Evolutionary conservation across 2,113 vertebrate species (phyloP).

Genomic region (Tragulus kanchil): DNA sequence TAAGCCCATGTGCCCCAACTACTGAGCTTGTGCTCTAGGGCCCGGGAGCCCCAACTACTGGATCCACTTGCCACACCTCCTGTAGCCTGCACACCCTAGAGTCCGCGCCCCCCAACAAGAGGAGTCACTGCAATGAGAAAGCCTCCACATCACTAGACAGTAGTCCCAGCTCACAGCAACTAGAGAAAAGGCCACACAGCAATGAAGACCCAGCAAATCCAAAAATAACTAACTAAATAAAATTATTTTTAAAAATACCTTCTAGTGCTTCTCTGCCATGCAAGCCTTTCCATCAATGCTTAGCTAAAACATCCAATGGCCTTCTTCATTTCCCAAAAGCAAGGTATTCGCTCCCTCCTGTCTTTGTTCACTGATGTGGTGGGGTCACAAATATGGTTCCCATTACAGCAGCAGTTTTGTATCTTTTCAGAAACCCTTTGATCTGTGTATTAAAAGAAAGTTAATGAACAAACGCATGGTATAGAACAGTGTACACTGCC

Average conservation of each 20-base stretch:
- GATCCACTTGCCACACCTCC: too few relatives aligned
- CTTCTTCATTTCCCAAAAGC: constrained; percentile 22
- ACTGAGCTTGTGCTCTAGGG: background rate
- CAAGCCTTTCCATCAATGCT: background rate
- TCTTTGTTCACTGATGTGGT: background rate
- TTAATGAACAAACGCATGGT: constrained; percentile 19
- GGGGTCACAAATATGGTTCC: background rate
- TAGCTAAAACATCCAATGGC: background rate
- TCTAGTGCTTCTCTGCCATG: background rate
- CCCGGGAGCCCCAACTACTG: background rate
- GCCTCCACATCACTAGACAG: background rate
- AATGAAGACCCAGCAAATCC: background rate
- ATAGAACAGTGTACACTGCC: background rate
- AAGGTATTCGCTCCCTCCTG: background rate
- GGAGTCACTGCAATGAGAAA: background rate
- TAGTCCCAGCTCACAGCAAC: background rate
- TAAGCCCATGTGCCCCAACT: background rate
- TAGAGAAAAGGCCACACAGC: background rate
- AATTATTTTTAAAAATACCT: background rate
- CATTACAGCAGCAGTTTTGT: constrained; percentile 22
- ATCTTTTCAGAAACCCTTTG: constrained; percentile 36
- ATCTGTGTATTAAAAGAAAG: constrained; percentile 9
- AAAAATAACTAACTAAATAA: background rate
- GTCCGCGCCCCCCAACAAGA: background rate
- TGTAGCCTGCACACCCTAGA: background rate